A percentile compares a stretch with the other conserved stretches of the same genome.
Conservation (phyloP, 30 jellyfish, hydroid and myxozoan genomes). For the Cassiopea andromeda region DNA sequence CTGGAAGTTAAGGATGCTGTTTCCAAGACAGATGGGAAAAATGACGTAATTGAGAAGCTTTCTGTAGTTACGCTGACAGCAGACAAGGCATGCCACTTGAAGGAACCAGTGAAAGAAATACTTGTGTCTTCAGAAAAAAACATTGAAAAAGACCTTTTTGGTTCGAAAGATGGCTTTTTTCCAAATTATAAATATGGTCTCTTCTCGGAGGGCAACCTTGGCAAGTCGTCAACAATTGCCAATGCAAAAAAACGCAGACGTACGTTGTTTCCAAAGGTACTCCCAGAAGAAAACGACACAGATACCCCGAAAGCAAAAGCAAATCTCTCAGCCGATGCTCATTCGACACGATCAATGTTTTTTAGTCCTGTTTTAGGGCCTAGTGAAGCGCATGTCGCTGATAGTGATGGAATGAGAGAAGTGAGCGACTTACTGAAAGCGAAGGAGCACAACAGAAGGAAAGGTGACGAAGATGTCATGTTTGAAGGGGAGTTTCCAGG, state of each 20-base stretch:
- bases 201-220: not conserved
- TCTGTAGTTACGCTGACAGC: not conserved
- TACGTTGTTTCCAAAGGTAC: conserved; percentile 29
- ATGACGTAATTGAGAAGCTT: not conserved
- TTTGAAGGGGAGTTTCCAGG: not conserved
- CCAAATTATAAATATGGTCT: not conserved
- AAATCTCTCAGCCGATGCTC: conserved; percentile 3
- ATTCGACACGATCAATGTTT: not conserved
- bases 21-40: not conserved
- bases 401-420: not conserved
- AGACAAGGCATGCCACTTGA: not conserved
- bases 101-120: not conserved
- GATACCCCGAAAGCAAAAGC: not conserved
- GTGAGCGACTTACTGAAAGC: not conserved
- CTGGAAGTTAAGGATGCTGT: not conserved
- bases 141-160: not conserved
- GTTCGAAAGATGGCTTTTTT: not conserved
- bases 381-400: not conserved
- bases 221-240: not conserved
- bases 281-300: not conserved
- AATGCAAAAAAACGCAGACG: conserved; percentile 6
- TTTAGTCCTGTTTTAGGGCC: conserved; percentile 2
- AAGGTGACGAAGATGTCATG: not conserved
- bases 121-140: not conserved
- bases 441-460: not conserved